Percentiles rank a stretch among this genome's conserved stretches.
phyloP scores from a whole-genome alignment of 2,113 vertebrate genomes.

The Rhinolophus ferrumequinum region DNA sequence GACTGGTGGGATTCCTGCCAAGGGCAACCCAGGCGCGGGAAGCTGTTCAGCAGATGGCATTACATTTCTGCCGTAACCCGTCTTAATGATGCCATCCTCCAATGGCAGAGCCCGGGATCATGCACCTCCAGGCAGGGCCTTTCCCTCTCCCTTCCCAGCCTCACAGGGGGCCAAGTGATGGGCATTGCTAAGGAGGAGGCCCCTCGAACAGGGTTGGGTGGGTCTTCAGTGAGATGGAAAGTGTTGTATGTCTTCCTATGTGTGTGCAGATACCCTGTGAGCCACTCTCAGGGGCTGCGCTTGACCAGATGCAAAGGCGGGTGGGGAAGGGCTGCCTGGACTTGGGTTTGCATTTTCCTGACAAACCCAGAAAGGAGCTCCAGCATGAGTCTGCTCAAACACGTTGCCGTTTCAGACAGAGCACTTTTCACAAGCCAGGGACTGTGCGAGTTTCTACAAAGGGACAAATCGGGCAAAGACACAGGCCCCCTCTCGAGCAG shows the following conservation, averaged over 20 bases:
- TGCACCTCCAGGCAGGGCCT: not conserved
- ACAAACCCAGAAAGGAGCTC: not conserved
- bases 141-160: not conserved
- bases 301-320: conserved; percentile 39
- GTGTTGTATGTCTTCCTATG: conserved; percentile 38
- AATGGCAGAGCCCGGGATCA: not conserved
- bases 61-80: not conserved
- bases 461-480: not conserved
- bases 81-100: not conserved
- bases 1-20: not conserved
- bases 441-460: not conserved
- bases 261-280: conserved; percentile 56
- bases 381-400: not conserved
- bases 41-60: conserved; percentile 18
- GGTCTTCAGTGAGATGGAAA: not conserved
- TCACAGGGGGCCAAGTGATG: fast-evolving
- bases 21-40: not conserved
- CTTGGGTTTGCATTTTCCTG: conserved; percentile 63
- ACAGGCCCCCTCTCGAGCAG: not conserved
- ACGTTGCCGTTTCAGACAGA: not conserved
- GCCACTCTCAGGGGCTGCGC: conserved; percentile 49
- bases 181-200: not conserved
- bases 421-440: not conserved
- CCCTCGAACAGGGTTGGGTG: too few species aligned
- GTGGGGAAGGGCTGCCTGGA: conserved; percentile 51